Evolutionary conservation across 1,140 invertebrate species (phyloP), one percentile per base, ranked within the genome.

Genomic region (Holotrichia oblita): DNA sequence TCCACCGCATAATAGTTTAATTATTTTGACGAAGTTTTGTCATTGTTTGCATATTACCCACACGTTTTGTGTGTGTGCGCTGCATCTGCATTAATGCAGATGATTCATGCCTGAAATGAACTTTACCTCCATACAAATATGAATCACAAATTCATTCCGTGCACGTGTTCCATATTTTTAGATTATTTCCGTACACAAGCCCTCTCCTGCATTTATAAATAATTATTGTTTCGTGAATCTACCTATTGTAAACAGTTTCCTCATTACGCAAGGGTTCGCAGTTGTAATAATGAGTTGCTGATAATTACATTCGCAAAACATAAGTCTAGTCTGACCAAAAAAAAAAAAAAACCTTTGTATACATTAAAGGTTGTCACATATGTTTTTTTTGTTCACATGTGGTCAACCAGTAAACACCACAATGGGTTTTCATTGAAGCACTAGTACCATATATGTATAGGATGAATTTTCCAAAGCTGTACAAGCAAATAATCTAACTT

Each of bases 81-180:
- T 12, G n/a, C n/a, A n/a, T 12, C 42, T 14, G 42, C 42, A 48
- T 48, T 48, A 48, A 48, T 48, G 42, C 42, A 10, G 42, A 48
- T 48, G 42, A 48, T 48, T 48, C 42, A 48, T 48, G 42, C 9
- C 42, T 48, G 42, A 48, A 48, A 48, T 48, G 42, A 3, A 48
- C 42, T 10, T 48, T 48, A 48, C 9, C 42, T 3, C 42, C n/a
- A 48, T 10, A 48, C 42, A 10, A 48, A 48, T 14, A 48, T 48
- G 3, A 48, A 48, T 48, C 44, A 48, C n/a, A 48, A 48, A 48
- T n/a, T 48, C n/a, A n/a, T n/a, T 8, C n/a, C 44, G 44, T 48
- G 44, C 44, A 48, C 44, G 44, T 48, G 44, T 48, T 48, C 44
- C 44, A n/a, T 48, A 48, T 48, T 48, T 48, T 48, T 48, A 48